Base-by-base conservation (phyloP, 2,113 vertebrate genomes). In the Arenaria interpres region DNA sequence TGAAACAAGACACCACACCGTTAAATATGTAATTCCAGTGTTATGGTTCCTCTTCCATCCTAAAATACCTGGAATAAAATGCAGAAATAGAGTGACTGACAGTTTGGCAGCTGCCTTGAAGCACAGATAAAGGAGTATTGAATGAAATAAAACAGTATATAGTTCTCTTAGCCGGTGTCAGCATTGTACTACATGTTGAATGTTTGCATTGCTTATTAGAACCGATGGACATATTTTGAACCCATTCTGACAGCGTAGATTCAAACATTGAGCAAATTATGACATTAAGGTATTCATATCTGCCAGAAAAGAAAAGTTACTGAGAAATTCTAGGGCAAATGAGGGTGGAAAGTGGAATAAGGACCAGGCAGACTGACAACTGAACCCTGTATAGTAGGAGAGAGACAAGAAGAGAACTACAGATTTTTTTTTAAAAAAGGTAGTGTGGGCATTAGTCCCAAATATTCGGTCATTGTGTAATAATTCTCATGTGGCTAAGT, bases 21-120 rank as follows among this genome's bases (percentile, higher is more conserved):
- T 74, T 85, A 96, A 85, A 89, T 48, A 60, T 41, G 21, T 48
- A 59, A 80, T 88, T 80, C 57, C 17, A 56, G 10, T 66, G 48
- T 83, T 81, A 73, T 14, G 4, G 41, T 79, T 97, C 82, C 64
- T 88, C 35, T 92, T 96, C 62, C 35, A 80, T 46, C 72, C 51
- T 74, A 66, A 93, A 96, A 84, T 74, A 93, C 50, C 67, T 93
- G 67, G 23, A 90, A 90, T 22, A 30, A 96, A 89, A 77, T 64
- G 8, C 48, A 93, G 69, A 95, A 97, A 79, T 71, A 82, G 0
- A 0, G 20, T 71, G 75, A 53, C 39, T 91, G 93, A 84, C 64
- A 94, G 68, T 59, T 54, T 60, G 75, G 41, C 15, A 81, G 78
- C 54, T 73, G 69, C 66, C 75, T 73, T 79, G 56, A 75, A 80